These are phyloP conservation scores for Bufotes viridis DNA, from an alignment of 2,797 vertebrate genomes.

Conservation along the genomic window DNA sequence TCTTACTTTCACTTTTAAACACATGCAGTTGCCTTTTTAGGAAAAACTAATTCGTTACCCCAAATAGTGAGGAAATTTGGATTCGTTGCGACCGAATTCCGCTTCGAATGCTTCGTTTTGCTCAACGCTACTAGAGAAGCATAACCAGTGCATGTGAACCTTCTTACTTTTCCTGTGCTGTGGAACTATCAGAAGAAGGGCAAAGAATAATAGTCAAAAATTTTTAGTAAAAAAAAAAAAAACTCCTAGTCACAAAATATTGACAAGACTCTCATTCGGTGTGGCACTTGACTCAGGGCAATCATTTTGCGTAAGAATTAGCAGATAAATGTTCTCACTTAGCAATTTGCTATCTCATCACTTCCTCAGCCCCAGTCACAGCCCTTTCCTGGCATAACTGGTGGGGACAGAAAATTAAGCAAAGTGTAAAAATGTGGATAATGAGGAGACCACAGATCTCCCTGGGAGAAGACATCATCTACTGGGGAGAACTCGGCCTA, in stretches of 20 bases:
- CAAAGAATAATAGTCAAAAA: conserved; percentile 23
- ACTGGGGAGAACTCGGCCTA: not conserved
- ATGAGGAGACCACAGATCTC: conserved; percentile 38
- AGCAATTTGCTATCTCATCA: conserved; percentile 54
- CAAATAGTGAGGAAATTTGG: too few relatives aligned
- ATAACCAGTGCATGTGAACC: too few relatives aligned
- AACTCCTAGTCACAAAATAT: not conserved
- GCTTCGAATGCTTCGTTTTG: too few relatives aligned
- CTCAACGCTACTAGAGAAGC: too few relatives aligned
- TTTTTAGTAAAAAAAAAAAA: not conserved
- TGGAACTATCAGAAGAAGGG: not conserved
- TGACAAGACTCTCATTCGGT: not conserved
- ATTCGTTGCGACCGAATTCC: too few relatives aligned
- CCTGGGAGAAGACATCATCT: conserved; percentile 8
- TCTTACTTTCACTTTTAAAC: too few relatives aligned
- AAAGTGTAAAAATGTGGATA: conserved; percentile 49
- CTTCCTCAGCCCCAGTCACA: not conserved
- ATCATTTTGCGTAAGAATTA: conserved; percentile 49
- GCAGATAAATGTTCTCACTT: conserved; percentile 25
- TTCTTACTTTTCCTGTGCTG: not conserved
- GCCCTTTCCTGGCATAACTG: conserved; percentile 33
- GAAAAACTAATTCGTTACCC: too few relatives aligned
- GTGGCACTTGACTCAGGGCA: conserved; percentile 16
- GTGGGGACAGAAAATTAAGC: conserved; percentile 56
- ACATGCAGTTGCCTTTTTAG: too few relatives aligned